Percentiles rank a stretch among this genome's conserved stretches.
Evolutionary conservation across 2,888 invertebrate species (phyloP).

Genomic region (Macrosiphum euphorbiae): DNA sequence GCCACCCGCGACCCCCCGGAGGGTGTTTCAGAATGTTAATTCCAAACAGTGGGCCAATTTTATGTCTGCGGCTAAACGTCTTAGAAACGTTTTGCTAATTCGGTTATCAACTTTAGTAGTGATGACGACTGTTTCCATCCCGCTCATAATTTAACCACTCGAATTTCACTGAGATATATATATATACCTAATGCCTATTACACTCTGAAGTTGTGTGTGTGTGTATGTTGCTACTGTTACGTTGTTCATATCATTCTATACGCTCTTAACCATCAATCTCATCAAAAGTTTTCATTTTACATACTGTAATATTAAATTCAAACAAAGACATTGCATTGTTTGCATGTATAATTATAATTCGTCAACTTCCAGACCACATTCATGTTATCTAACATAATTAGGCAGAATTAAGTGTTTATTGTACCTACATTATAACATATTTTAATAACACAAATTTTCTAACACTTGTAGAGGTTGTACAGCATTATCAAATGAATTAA

Average conservation of each 20-base stretch:
- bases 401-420: background rate
- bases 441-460: background rate
- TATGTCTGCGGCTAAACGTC: conserved; percentile 36
- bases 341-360: background rate
- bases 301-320: background rate
- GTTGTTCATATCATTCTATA: conserved; percentile 1
- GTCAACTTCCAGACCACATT: background rate
- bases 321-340: background rate
- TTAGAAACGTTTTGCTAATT: conserved; percentile 50
- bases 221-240: background rate
- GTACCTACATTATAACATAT: background rate
- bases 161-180: background rate
- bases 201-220: background rate
- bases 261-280: background rate
- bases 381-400: background rate
- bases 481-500: background rate
- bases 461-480: background rate
- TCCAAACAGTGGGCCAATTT: conserved; percentile 37
- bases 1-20: background rate
- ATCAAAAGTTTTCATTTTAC: conserved; percentile 14
- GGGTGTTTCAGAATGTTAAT: conserved; percentile 26
- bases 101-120: conserved; percentile 33
- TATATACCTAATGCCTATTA: background rate
- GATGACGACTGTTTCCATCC: background rate
- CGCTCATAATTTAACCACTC: background rate